Evolutionary conservation across 2,888 invertebrate genomes (phyloP).

Genomic region (Drosophila niveifrons): DNA sequence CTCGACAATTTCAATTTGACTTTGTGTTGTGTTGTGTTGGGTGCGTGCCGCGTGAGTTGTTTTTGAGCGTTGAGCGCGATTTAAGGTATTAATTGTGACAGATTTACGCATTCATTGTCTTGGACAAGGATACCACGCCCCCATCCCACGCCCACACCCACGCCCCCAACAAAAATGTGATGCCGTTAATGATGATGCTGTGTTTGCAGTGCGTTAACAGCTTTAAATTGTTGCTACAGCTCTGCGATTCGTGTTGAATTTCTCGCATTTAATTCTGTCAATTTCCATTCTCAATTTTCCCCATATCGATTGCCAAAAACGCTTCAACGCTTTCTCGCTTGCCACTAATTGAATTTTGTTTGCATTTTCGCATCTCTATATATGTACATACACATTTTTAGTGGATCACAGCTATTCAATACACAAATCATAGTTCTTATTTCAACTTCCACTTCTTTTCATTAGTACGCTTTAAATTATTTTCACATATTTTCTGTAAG

Average conservation of each 20-base stretch:
- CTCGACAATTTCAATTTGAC: slow-evolving; percentile 31
- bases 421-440: no score
- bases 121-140: slow-evolving; percentile 12
- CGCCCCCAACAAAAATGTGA: slow-evolving; percentile 3
- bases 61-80: slow-evolving; percentile 42
- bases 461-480: no score
- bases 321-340: slow-evolving; percentile 4
- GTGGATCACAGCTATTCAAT: not conserved
- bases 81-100: slow-evolving; percentile 75
- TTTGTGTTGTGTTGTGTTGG: slow-evolving; percentile 32
- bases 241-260: slow-evolving; percentile 7
- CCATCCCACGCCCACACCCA: not conserved
- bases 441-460: no score
- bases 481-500: no score
- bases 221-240: slow-evolving; percentile 38
- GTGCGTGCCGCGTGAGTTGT: slow-evolving; percentile 42
- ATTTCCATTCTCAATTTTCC: slow-evolving; percentile 6
- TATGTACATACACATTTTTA: not conserved
- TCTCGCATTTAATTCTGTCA: slow-evolving; percentile 7
- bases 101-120: slow-evolving; percentile 69
- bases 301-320: slow-evolving; percentile 2
- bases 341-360: not conserved
- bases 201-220: slow-evolving; percentile 20
- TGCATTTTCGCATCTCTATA: not conserved
- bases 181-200: slow-evolving; percentile 45